Percentiles rank a stretch among this genome's conserved stretches.
Conservation (phyloP, 2,113 vertebrate genomes). For the Gymnarchus niloticus region DNA sequence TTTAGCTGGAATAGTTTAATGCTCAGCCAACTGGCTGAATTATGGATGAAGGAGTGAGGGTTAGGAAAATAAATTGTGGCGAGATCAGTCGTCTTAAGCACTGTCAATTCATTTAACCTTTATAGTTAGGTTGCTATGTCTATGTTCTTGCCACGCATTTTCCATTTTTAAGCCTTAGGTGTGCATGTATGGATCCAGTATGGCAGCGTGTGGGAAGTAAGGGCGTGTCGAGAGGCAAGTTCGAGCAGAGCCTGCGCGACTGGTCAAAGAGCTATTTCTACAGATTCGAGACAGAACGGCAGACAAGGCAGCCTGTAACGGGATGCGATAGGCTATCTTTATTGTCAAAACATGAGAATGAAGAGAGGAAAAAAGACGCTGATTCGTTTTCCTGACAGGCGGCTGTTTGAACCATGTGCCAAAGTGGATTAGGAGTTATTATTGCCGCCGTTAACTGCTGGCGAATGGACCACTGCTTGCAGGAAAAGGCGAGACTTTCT, state of each 20-base stretch:
- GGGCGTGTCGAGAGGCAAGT: background rate
- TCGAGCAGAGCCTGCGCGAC: constrained; percentile 5
- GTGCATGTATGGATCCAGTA: background rate
- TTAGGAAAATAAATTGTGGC: too few relatives aligned
- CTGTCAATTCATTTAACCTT: too few relatives aligned
- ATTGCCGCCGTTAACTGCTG: constrained; percentile 51
- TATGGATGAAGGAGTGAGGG: background rate
- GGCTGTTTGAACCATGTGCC: constrained; percentile 65
- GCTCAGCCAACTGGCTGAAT: background rate
- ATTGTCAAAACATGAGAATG: constrained; percentile 74
- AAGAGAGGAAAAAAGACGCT: constrained; percentile 52
- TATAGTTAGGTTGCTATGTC: background rate
- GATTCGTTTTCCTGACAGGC: constrained; percentile 67
- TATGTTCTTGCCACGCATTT: background rate
- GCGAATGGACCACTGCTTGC: constrained; percentile 52
- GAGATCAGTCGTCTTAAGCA: too few relatives aligned
- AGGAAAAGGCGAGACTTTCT: constrained; percentile 72
- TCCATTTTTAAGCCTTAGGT: background rate
- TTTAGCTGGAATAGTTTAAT: background rate
- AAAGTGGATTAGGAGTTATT: constrained; percentile 67
- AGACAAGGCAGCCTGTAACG: constrained; percentile 58
- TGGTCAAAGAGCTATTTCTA: constrained; percentile 39
- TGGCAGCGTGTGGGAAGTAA: background rate
- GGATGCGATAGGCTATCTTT: constrained; percentile 70
- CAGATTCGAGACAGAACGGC: constrained; percentile 54